A percentile compares a stretch with the other conserved stretches of the same genome.
Conservation (phyloP, 2,113 vertebrate species). For the Barbus barbus region DNA sequence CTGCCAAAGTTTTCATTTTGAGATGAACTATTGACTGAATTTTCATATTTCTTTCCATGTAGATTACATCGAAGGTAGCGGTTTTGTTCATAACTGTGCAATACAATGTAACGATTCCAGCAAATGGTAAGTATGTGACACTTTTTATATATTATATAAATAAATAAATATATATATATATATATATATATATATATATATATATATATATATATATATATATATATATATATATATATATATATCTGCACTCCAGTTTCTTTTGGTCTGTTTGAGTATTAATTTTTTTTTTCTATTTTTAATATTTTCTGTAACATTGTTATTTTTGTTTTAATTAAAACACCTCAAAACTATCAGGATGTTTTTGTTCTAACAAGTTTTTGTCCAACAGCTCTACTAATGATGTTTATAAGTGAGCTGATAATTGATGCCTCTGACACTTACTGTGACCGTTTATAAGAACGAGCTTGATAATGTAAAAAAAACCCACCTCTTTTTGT, state of each 20-base stretch:
- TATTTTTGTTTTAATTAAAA: not conserved
- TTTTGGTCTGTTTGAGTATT: no score
- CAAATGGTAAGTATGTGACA: conserved; percentile 79
- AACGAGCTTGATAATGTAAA: no score
- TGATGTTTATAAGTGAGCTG: not conserved
- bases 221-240: no score
- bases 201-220: no score
- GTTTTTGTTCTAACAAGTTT: not conserved
- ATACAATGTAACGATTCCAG: conserved; percentile 93
- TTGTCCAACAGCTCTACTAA: not conserved
- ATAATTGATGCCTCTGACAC: not conserved
- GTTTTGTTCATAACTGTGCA: conserved; percentile 98
- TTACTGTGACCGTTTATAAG: not conserved
- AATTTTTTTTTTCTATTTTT: not conserved
- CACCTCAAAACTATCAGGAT: not conserved
- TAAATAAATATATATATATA: no score
- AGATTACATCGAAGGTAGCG: conserved; percentile 94
- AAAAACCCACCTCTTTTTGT: not conserved
- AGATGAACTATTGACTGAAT: not conserved
- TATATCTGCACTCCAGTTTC: no score
- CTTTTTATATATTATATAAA: no score
- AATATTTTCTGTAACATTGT: not conserved
- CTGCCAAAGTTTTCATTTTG: not conserved
- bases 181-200: no score
- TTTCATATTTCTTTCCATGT: conserved; percentile 58